These are phyloP conservation scores for Epinotia demarniana DNA, from an alignment of 2,888 invertebrate species.

Conservation along the genomic window DNA sequence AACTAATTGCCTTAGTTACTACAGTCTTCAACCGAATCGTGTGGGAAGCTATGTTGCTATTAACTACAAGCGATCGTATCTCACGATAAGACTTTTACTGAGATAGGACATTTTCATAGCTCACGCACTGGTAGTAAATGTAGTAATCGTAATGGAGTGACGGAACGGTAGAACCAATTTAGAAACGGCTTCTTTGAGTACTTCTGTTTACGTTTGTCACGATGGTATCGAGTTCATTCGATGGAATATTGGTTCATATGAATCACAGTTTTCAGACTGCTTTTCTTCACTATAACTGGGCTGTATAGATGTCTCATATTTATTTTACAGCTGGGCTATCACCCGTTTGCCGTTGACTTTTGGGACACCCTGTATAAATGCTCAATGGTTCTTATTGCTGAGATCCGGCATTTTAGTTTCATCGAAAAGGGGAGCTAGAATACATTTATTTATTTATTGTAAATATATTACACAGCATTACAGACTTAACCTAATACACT, in stretches of 20 bases:
- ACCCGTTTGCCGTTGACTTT: too few species aligned
- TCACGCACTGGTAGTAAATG: neutral
- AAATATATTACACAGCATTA: too few species aligned
- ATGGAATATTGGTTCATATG: neutral
- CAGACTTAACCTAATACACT: too few species aligned
- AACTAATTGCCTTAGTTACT: slow-evolving; percentile 19
- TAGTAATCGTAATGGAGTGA: slow-evolving; percentile 5
- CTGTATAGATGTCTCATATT: too few species aligned
- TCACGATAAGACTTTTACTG: neutral
- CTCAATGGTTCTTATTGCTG: too few species aligned
- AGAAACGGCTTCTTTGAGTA: neutral
- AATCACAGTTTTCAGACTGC: neutral
- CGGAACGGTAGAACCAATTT: slow-evolving; percentile 17
- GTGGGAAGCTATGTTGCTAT: slow-evolving; percentile 6
- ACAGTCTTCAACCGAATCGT: neutral
- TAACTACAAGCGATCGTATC: neutral
- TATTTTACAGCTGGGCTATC: too few species aligned
- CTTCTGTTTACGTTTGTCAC: neutral
- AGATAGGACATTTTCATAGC: neutral
- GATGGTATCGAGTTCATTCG: neutral
- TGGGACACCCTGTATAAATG: too few species aligned
- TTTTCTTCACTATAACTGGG: too few species aligned
- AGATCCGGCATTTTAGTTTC: neutral
- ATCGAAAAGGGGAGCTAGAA: neutral
- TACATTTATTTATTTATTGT: too few species aligned